Percentiles rank a stretch among this genome's conserved stretches.
Conservation (phyloP, 2,113 vertebrate genomes). For the Hippopotamus amphibius region DNA sequence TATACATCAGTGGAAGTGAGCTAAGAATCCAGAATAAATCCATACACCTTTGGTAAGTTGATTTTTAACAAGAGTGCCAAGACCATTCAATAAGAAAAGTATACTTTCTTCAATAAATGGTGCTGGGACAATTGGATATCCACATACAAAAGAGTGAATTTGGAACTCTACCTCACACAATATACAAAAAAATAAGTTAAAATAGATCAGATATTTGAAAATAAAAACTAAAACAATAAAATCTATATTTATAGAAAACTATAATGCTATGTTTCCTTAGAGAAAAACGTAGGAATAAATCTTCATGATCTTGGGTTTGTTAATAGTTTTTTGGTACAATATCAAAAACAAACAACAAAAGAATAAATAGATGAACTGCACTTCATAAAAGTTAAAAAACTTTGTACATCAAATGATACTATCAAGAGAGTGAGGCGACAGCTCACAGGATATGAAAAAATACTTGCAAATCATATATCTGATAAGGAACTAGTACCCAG, state of each 20-base stretch:
- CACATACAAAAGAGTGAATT: constrained; percentile 11
- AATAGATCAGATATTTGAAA: not conserved
- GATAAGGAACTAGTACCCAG: not conserved
- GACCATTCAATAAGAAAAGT: not conserved
- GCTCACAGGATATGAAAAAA: no score
- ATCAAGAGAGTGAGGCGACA: not conserved
- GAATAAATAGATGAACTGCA: not conserved
- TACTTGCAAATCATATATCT: not conserved
- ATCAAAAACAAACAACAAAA: not conserved
- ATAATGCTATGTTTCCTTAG: not conserved
- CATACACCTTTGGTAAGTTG: not conserved
- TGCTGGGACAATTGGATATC: not conserved
- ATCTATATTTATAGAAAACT: not conserved
- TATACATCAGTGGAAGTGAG: not conserved
- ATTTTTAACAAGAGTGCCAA: not conserved
- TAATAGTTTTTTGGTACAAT: not conserved
- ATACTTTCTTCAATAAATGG: not conserved
- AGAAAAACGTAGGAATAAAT: not conserved
- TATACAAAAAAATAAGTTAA: not conserved
- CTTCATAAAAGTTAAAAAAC: not conserved
- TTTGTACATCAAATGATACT: not conserved
- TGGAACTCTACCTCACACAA: not conserved
- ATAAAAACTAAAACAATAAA: not conserved
- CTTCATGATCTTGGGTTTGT: not conserved
- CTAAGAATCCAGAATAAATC: not conserved